These are phyloP conservation scores for Drosophila albomicans DNA, from an alignment of 1,140 invertebrate genomes.

Conservation along the genomic window DNA sequence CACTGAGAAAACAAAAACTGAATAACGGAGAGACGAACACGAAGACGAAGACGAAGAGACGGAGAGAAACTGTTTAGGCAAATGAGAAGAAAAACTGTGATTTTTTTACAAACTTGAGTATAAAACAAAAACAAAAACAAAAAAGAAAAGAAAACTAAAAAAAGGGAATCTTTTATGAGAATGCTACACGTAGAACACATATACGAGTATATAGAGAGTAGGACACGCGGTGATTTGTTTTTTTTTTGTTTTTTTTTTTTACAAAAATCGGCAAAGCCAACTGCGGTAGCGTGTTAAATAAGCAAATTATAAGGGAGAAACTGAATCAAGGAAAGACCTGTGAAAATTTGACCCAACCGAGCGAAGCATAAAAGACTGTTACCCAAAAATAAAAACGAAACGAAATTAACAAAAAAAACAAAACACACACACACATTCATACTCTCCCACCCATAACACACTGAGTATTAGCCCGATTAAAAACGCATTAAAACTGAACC, in stretches of 20 bases:
- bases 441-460: conserved; percentile 28
- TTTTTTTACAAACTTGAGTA: conserved; percentile 83
- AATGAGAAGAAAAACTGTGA: conserved; percentile 82
- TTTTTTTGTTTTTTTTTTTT: conserved; percentile 29
- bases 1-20: conserved; percentile 29
- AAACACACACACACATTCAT: conserved; percentile 24
- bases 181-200: conserved; percentile 10
- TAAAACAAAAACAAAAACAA: conserved; percentile 30
- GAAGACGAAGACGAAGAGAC: conserved; percentile 2
- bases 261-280: conserved; percentile 38
- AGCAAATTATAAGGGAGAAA: conserved; percentile 22
- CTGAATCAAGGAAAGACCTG: conserved; percentile 35
- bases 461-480: conserved; percentile 59
- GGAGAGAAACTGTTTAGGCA: conserved; percentile 73
- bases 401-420: not conserved
- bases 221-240: conserved; percentile 16
- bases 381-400: conserved; percentile 12
- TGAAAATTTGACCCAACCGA: conserved; percentile 56
- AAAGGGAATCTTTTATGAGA: conserved; percentile 21
- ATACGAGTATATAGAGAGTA: conserved; percentile 1
- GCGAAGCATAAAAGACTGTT: conserved; percentile 70
- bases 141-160: conserved; percentile 26
- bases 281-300: conserved; percentile 1
- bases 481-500: conserved; percentile 17
- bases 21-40: conserved; percentile 29